These are phyloP conservation scores for Papilio xuthus DNA, from an alignment of 1,140 invertebrate genomes.

Conservation along the genomic window DNA sequence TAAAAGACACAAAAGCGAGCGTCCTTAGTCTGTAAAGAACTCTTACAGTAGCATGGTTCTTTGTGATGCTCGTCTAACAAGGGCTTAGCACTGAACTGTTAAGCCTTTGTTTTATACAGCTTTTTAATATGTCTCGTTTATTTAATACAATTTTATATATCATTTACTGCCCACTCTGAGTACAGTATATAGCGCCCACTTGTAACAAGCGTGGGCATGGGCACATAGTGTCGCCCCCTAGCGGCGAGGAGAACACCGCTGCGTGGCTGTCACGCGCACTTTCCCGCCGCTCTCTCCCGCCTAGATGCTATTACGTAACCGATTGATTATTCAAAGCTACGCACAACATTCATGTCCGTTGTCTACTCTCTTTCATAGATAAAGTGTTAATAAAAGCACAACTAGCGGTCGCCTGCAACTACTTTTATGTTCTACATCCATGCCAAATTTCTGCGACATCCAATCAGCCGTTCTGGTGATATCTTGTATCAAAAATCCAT, in stretches of 20 bases:
- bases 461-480: too few relatives aligned
- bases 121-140: not conserved
- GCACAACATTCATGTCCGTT: not conserved
- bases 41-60: not conserved
- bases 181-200: not conserved
- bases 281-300: conserved; percentile 7
- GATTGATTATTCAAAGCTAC: not conserved
- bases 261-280: not conserved
- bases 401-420: too few relatives aligned
- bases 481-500: too few relatives aligned
- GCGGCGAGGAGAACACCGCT: not conserved
- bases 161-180: not conserved
- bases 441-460: too few relatives aligned
- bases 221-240: not conserved
- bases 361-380: not conserved
- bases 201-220: not conserved
- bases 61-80: not conserved
- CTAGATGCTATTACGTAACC: not conserved
- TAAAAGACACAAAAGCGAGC: not conserved
- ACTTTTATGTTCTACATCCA: too few relatives aligned
- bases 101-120: not conserved
- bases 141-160: not conserved
- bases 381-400: too few relatives aligned
- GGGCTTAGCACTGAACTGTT: not conserved
- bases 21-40: conserved; percentile 1